Evolutionary conservation across 2,888 invertebrate genomes (phyloP), one percentile per base, ranked within the genome.

Genomic region (Macrophya annulata): DNA sequence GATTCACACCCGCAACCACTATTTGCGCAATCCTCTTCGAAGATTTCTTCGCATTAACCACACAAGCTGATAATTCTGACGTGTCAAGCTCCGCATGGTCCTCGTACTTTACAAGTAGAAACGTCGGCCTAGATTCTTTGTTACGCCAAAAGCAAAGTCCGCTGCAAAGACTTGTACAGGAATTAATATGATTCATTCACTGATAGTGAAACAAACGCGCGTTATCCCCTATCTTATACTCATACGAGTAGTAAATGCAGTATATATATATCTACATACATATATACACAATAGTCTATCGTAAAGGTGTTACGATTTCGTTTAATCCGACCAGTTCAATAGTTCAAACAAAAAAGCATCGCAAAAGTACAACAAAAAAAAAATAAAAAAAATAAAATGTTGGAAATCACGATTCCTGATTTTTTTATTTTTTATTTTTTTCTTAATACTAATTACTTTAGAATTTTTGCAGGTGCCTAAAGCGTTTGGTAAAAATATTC

Each of bases 51-150:
- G 45, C 72, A 74, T 68, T 17, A 17, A 68, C 68, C 45, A 45
- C 45, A 74, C 45, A 3, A 40, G 72, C 40, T 72, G 43, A 31
- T 77, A 51, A 77, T 55, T 55, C 51, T 51, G 48, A 77, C 51
- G 55, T 77, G 77, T 55, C 55, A 43, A 62, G 43, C 21, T 62
- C 15, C 21, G 17, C 37, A 9, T n/a, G 68, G 45, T 68, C 48
- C 68, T 40, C 68, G 48, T 31, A 45, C 59, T 81, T 71, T 17
- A 17, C 62, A 17, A 81, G 17, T 43, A 45, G 83, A 83, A 83
- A 48, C 71, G 83, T 83, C 83, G 68, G 83, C 68, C 68, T 83
- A 83, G 83, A 83, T 83, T 83, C 83, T 83, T 83, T 68, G 48
- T 83, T 83, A 59, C 83, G 65, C 45, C 25, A 83, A 83, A 68